Evolutionary conservation across 2,113 vertebrate genomes (phyloP).

Genomic region (Apodemus sylvaticus): DNA sequence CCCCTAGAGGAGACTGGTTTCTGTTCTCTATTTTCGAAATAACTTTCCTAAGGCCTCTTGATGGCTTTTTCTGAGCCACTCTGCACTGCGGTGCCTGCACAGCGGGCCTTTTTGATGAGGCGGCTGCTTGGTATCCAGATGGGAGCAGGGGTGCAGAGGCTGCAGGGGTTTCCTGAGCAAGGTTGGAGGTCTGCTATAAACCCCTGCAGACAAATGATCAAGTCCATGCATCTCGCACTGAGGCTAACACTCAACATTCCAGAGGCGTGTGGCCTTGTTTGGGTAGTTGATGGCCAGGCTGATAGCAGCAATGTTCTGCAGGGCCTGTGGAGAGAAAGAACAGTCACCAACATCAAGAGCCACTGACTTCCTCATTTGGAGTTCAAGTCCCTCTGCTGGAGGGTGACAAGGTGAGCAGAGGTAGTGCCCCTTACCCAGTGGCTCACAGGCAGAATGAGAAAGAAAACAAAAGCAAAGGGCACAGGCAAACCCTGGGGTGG

Average conservation of each 20-base stretch:
- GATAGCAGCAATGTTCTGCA: slow-evolving; percentile 98
- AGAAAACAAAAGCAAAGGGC: not conserved
- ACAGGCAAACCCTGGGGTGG: not conserved
- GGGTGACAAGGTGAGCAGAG: too few relatives aligned
- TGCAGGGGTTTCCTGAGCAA: slow-evolving; percentile 75
- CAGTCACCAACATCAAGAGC: not conserved
- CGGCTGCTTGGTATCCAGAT: not conserved
- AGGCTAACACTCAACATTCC: slow-evolving; percentile 89
- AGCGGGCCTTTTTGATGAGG: not conserved
- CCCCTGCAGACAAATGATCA: slow-evolving; percentile 73
- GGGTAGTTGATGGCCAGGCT: slow-evolving; percentile 98
- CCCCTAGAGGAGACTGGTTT: not conserved
- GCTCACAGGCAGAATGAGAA: not conserved
- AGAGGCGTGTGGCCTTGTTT: slow-evolving; percentile 96
- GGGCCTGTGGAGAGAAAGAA: slow-evolving; percentile 88
- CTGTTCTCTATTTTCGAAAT: not conserved
- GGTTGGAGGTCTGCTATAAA: slow-evolving; percentile 74
- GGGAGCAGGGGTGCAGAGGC: slow-evolving; percentile 65
- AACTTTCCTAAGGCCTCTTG: slow-evolving; percentile 8
- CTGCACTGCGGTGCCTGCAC: slow-evolving; percentile 44
- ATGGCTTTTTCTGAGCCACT: slow-evolving; percentile 24
- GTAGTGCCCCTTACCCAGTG: not conserved
- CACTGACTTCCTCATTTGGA: not conserved
- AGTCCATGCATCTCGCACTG: slow-evolving; percentile 68
- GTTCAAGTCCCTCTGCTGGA: not conserved